These are phyloP conservation scores for Austrolebias charrua DNA, from an alignment of 2,797 vertebrate genomes.

Conservation along the genomic window DNA sequence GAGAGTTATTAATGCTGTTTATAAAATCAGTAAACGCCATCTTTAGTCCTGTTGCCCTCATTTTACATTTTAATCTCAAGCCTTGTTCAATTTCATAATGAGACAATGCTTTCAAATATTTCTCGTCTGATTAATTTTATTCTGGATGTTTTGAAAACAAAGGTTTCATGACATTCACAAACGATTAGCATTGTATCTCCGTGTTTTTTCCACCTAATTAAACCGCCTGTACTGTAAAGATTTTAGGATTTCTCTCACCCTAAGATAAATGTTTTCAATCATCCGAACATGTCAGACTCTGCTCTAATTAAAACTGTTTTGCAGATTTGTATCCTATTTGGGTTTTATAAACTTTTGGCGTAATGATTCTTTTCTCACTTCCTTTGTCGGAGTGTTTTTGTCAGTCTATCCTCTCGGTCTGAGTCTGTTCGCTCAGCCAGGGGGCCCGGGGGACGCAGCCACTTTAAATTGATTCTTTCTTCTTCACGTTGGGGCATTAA, in stretches of 20 bases:
- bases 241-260: slow-evolving; percentile 32
- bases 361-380: slow-evolving; percentile 37
- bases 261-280: slow-evolving; percentile 48
- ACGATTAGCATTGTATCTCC: no score
- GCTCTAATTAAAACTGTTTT: slow-evolving; percentile 42
- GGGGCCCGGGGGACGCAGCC: slow-evolving; percentile 56
- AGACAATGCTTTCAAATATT: no score
- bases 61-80: no score
- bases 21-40: no score
- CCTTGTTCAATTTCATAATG: no score
- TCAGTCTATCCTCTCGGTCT: slow-evolving; percentile 18
- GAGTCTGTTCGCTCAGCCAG: slow-evolving; percentile 50
- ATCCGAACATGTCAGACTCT: slow-evolving; percentile 34
- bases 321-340: slow-evolving; percentile 27
- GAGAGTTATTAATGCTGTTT: no score
- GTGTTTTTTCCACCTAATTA: background rate
- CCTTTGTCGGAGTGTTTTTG: slow-evolving; percentile 8
- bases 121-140: no score
- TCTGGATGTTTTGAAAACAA: no score
- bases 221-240: background rate
- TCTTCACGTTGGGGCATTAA: slow-evolving; percentile 54
- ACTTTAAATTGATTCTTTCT: slow-evolving; percentile 68
- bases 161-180: no score
- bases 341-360: slow-evolving; percentile 27
- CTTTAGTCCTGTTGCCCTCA: no score